Conservation (phyloP, 2,113 vertebrate genomes). For the Odobenus rosmarus region DNA sequence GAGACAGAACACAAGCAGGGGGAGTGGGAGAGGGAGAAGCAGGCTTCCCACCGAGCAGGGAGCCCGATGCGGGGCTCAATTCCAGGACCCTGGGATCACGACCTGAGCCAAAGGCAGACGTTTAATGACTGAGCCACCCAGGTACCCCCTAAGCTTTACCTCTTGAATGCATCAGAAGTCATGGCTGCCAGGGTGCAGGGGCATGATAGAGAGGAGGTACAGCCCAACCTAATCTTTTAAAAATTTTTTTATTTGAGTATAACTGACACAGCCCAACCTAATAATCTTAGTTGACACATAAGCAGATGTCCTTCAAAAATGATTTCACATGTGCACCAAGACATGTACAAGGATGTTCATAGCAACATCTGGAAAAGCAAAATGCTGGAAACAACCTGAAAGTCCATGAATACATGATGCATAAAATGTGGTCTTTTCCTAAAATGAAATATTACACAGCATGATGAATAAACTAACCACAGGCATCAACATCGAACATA, state of each 20-base stretch:
- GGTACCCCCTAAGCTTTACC: too few species aligned
- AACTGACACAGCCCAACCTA: neutral
- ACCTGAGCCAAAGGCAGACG: too few species aligned
- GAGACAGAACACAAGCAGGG: too few species aligned
- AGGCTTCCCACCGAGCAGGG: too few species aligned
- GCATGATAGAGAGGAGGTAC: neutral
- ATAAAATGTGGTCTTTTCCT: neutral
- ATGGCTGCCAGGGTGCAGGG: neutral
- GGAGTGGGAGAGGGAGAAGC: too few species aligned
- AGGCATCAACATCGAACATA: neutral
- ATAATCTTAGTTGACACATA: neutral
- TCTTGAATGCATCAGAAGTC: neutral
- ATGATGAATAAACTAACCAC: neutral
- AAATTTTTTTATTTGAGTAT: too few species aligned
- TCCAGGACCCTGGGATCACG: too few species aligned
- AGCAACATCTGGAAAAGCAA: slow-evolving; percentile 21
- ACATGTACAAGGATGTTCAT: neutral
- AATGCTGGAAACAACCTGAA: neutral
- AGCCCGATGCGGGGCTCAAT: too few species aligned
- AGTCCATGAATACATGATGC: neutral
- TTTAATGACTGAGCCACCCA: too few species aligned
- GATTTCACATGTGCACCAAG: neutral
- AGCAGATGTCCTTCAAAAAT: neutral
- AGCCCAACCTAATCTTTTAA: neutral
- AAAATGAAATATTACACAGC: neutral